A percentile compares a stretch with the other conserved stretches of the same genome.
These are phyloP conservation scores for Epicauta chinensis DNA, from an alignment of 1,140 invertebrate genomes.

Conservation along the genomic window DNA sequence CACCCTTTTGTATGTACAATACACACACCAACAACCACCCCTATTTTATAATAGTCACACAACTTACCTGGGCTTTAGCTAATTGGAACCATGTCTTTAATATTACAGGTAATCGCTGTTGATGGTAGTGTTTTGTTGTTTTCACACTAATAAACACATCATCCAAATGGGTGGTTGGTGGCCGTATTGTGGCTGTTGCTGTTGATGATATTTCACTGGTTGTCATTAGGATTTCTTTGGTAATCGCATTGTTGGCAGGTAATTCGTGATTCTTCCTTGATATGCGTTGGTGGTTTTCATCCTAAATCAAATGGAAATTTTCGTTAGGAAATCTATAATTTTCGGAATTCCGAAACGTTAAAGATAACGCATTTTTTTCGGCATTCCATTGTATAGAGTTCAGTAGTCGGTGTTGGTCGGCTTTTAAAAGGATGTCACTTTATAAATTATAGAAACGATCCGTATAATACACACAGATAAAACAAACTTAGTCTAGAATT, in stretches of 20 bases:
- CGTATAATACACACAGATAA: too few relatives aligned
- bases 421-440: too few relatives aligned
- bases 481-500: too few relatives aligned
- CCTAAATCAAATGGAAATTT: too few relatives aligned
- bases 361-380: too few relatives aligned
- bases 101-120: slow-evolving; percentile 75
- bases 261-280: slow-evolving; percentile 15
- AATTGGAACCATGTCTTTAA: slow-evolving; percentile 90
- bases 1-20: neutral
- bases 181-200: slow-evolving; percentile 54
- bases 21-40: too few relatives aligned
- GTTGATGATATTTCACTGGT: slow-evolving; percentile 42
- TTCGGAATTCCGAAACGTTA: too few relatives aligned
- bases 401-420: too few relatives aligned
- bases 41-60: neutral
- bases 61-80: slow-evolving; percentile 78
- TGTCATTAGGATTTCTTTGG: slow-evolving; percentile 21
- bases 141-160: slow-evolving; percentile 94
- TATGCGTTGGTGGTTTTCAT: neutral
- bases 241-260: slow-evolving; percentile 18
- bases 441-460: too few relatives aligned
- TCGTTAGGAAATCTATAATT: too few relatives aligned
- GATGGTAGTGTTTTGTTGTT: slow-evolving; percentile 84
- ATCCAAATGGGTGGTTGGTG: slow-evolving; percentile 63
- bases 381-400: too few relatives aligned